Conservation (phyloP, 2,797 vertebrate genomes). For the Oreochromis mossambicus region DNA sequence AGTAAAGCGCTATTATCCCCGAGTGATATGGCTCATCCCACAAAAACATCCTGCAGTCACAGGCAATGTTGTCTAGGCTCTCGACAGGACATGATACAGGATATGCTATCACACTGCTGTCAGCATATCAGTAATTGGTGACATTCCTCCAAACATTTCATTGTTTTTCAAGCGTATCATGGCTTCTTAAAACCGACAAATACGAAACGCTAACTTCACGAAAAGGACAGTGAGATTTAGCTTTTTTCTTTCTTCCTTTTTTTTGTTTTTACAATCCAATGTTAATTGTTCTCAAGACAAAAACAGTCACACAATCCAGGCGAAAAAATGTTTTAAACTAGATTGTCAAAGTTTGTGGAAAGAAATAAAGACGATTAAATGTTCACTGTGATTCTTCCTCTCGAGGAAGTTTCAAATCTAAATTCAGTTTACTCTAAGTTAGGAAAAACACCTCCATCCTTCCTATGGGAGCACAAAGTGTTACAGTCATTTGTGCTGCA, state of each 20-base stretch:
- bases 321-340: neutral
- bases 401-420: neutral
- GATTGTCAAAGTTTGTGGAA: neutral
- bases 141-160: constrained; percentile 41
- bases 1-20: constrained; percentile 63
- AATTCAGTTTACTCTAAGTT: neutral
- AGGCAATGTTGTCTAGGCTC: constrained; percentile 45
- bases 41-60: constrained; percentile 64
- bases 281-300: neutral
- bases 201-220: neutral
- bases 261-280: neutral
- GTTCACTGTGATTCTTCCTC: neutral
- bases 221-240: neutral
- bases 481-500: neutral
- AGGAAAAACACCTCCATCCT: neutral
- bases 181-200: neutral
- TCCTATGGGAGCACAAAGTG: neutral
- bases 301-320: neutral
- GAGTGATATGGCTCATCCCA: constrained; percentile 65
- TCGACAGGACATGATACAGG: constrained; percentile 57
- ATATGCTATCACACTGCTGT: constrained; percentile 49
- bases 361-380: neutral
- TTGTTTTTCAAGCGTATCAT: neutral
- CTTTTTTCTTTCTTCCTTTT: neutral
- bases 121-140: constrained; percentile 53